Conservation (phyloP, 2,797 vertebrate species). For the Sphenopsis melanotis region DNA sequence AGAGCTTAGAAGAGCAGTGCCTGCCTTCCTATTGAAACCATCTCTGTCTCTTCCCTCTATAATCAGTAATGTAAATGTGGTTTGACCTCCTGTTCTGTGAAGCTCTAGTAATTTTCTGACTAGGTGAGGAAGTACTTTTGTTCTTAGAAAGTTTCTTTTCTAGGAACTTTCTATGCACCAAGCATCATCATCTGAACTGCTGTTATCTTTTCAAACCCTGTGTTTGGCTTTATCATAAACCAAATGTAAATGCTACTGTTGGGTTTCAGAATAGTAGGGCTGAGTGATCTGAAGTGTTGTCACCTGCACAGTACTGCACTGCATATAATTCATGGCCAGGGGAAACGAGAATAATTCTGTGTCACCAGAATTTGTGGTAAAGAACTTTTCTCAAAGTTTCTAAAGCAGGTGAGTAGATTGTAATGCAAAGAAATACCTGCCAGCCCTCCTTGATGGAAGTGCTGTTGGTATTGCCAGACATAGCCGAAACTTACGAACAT, state of each 20-base stretch:
- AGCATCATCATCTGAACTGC: background rate
- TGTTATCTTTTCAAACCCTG: background rate
- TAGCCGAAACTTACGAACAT: background rate
- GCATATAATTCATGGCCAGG: background rate
- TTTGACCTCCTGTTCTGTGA: background rate
- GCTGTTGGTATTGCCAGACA: background rate
- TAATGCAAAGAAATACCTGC: background rate
- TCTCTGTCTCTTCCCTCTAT: background rate
- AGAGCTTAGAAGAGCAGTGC: background rate
- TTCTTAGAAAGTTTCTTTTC: slow-evolving; percentile 26
- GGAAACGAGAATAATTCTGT: background rate
- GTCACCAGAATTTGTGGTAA: background rate
- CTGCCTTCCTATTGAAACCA: background rate
- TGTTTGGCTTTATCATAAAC: background rate
- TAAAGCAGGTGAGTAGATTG: background rate
- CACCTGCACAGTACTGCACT: background rate
- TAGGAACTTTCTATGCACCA: slow-evolving; percentile 7
- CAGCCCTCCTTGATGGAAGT: background rate
- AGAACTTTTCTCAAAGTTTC: background rate
- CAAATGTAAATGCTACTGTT: background rate
- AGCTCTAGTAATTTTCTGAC: background rate
- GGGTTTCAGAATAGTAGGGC: background rate
- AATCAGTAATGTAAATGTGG: background rate
- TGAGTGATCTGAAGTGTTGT: background rate
- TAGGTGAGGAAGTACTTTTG: background rate